Evolutionary conservation across 2,888 invertebrate species (phyloP), one percentile per base, ranked within the genome.

Genomic region (Mayetiola destructor): DNA sequence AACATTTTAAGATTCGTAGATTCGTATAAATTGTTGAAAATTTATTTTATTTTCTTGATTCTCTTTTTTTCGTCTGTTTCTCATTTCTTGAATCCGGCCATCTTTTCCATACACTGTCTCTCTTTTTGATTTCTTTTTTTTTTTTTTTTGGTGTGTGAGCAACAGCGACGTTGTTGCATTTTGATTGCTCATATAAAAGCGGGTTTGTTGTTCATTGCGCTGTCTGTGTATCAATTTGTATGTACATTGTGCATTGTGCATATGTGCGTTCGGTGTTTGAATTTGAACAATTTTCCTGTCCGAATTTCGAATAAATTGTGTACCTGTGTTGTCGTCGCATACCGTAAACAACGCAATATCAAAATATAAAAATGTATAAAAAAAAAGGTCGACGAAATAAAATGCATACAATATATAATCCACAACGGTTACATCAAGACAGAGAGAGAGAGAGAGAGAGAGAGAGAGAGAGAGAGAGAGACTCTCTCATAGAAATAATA

Each of bases 131-230:
- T n/a, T n/a, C n/a, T n/a, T n/a, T n/a, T n/a, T n/a, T n/a, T n/a
- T n/a, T n/a, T n/a, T n/a, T n/a, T n/a, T n/a, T n/a, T n/a, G n/a
- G n/a, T n/a, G n/a, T n/a, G n/a, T n/a, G n/a, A n/a, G n/a, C n/a
- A n/a, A n/a, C n/a, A n/a, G n/a, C n/a, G n/a, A n/a, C n/a, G n/a
- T 27, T 27, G 27, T 48, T 48, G 48, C 48, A 48, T 48, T 48
- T 48, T 48, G 48, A 48, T 48, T 48, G 48, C 29, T 48, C 48
- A 48, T 27, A 48, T 27, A 48, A 21, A 40, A 5, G 27, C 48
- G 48, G n/a, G 14, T 32, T 12, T 27, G n/a, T 27, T 12, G 23
- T 42, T 20, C 42, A 5, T 2, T 48, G 48, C 12, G 32, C 32
- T 16, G 48, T 42, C 6, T 48, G 14, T 48, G 48, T 4, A 12